Conservation (phyloP, 2,797 vertebrate species). For the Neosilurus hyrtlii region DNA sequence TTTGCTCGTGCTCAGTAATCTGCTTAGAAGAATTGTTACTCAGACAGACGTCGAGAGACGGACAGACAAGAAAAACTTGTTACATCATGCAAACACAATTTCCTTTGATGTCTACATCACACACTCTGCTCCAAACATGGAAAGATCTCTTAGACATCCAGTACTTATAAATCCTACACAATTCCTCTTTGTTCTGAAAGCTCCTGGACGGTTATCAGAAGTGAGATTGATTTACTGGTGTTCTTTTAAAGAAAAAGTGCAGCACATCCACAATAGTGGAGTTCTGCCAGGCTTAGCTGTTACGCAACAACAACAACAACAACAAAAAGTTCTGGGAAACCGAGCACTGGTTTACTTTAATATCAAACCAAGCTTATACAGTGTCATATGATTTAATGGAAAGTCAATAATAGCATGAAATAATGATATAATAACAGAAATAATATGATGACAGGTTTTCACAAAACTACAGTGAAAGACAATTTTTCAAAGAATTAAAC, state of each 20-base stretch:
- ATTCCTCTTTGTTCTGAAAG: neutral
- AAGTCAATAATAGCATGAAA: neutral
- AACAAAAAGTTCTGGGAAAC: neutral
- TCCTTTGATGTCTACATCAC: neutral
- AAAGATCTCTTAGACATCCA: neutral
- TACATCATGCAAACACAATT: neutral
- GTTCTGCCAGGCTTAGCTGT: neutral
- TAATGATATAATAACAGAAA: neutral
- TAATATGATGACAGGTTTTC: neutral
- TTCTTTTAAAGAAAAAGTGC: neutral
- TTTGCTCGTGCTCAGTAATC: constrained; percentile 59
- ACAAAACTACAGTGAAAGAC: too few relatives aligned
- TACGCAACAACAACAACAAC: neutral
- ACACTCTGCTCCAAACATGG: too few relatives aligned
- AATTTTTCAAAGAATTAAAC: too few relatives aligned
- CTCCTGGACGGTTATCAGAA: neutral
- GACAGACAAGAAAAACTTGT: neutral
- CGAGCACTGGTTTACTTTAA: neutral
- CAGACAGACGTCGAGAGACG: constrained; percentile 52
- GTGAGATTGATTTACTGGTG: neutral
- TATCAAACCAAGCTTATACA: neutral
- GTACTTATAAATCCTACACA: neutral
- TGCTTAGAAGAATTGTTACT: constrained; percentile 59
- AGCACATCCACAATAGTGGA: constrained; percentile 2
- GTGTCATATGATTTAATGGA: neutral